Evolutionary conservation across 2,797 vertebrate species (phyloP).

Genomic region (Gadopsis marmoratus): DNA sequence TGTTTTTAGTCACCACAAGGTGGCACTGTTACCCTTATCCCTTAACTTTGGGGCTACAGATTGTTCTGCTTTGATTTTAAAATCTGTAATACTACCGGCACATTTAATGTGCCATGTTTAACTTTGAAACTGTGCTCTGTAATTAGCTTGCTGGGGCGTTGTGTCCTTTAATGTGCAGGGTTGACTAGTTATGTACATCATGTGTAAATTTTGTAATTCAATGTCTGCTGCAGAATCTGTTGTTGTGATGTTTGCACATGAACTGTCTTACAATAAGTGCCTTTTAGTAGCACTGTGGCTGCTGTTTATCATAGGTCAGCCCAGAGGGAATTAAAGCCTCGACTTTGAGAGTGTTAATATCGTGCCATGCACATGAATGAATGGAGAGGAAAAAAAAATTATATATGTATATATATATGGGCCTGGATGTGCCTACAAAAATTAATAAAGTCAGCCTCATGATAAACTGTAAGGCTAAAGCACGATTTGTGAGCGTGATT

Average conservation of each 20-base stretch:
- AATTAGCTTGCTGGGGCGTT: not conserved
- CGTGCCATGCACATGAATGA: not conserved
- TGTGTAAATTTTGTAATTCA: not conserved
- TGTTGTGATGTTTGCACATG: constrained; percentile 9
- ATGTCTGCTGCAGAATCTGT: constrained; percentile 22
- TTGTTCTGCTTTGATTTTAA: constrained; percentile 43
- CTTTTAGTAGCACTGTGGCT: constrained; percentile 19
- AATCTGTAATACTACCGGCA: constrained; percentile 30
- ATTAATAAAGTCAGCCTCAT: constrained; percentile 8
- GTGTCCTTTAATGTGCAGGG: not conserved
- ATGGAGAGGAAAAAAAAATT: too few species aligned
- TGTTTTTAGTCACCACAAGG: constrained; percentile 58
- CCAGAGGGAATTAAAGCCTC: constrained; percentile 13
- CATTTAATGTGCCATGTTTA: constrained; percentile 26
- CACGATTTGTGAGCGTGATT: not conserved
- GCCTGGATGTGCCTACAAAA: not conserved
- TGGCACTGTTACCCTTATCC: constrained; percentile 40
- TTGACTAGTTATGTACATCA: not conserved
- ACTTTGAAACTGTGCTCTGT: not conserved
- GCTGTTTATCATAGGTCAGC: not conserved
- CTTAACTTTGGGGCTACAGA: constrained; percentile 21
- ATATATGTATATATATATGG: not conserved
- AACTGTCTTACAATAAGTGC: constrained; percentile 26
- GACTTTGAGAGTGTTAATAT: not conserved
- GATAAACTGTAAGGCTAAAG: not conserved